These are phyloP conservation scores for Caenorhabditis macrosperma DNA, from an alignment of 2,888 invertebrate genomes.

Conservation along the genomic window DNA sequence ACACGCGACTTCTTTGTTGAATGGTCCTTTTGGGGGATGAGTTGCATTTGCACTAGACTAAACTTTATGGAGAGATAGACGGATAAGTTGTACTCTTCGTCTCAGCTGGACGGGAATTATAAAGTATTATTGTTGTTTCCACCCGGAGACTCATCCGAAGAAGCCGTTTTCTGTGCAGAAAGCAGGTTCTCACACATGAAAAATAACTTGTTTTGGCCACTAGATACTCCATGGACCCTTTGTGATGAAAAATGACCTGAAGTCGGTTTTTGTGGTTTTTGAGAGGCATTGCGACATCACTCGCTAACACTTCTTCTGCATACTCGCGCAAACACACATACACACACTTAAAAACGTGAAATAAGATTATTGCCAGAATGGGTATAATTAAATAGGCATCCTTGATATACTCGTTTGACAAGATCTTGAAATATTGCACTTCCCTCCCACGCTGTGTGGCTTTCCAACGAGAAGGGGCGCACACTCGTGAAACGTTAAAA, in stretches of 20 bases:
- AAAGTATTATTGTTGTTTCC: conserved; percentile 10
- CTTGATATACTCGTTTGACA: conserved; percentile 48
- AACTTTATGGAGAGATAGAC: conserved; percentile 2
- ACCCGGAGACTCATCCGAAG: not conserved
- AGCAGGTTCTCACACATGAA: conserved; percentile 39
- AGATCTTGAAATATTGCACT: conserved; percentile 44
- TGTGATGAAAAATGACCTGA: conserved; percentile 54
- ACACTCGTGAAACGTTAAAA: conserved; percentile 1
- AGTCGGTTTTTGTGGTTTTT: conserved; percentile 23
- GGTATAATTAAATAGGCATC: conserved; percentile 43
- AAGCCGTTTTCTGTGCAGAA: not conserved
- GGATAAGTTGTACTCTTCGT: conserved; percentile 13
- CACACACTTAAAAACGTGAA: conserved; percentile 16
- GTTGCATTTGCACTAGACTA: conserved; percentile 8
- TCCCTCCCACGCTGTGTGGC: no score
- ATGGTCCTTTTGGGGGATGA: conserved; percentile 33
- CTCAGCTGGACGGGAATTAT: not conserved
- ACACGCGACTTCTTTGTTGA: conserved; percentile 34
- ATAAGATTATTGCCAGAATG: conserved; percentile 35
- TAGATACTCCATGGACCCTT: conserved; percentile 27
- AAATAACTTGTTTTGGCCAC: conserved; percentile 55
- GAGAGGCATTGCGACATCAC: not conserved
- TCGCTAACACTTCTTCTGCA: conserved; percentile 7
- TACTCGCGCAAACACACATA: not conserved
- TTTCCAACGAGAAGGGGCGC: not conserved